phyloP scores from a whole-genome alignment of 1,140 invertebrate genomes.

The Pachypeltis micranthus region DNA sequence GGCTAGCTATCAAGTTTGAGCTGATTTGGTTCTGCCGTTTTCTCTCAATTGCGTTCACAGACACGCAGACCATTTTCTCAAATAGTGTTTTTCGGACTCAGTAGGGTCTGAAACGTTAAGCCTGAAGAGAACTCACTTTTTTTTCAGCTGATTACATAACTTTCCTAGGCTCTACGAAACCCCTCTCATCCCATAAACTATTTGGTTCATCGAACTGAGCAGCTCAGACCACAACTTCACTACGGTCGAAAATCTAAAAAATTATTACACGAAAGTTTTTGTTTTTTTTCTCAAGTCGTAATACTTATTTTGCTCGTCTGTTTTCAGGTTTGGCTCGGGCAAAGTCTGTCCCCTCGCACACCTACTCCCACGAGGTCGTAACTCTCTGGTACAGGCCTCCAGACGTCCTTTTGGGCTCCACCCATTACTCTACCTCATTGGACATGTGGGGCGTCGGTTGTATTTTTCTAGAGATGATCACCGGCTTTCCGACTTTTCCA shows the following conservation, averaged over 20 bases:
- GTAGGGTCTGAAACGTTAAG: no score
- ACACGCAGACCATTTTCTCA: no score
- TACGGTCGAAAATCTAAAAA: neutral
- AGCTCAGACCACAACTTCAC: no score
- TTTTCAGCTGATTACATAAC: no score
- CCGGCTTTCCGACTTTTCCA: conserved; percentile 89
- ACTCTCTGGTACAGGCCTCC: conserved; percentile 89
- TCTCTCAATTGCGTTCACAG: no score
- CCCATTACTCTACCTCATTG: conserved; percentile 85
- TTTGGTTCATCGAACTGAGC: no score
- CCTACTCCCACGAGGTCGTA: conserved; percentile 94
- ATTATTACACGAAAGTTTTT: neutral
- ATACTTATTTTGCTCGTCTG: neutral
- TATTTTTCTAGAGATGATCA: conserved; percentile 96
- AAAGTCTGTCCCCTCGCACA: conserved; percentile 92
- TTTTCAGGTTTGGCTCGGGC: conserved; percentile 68
- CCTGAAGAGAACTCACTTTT: no score
- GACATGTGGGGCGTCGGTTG: conserved; percentile 99
- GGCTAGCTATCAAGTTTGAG: no score
- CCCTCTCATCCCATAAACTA: no score
- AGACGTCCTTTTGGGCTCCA: conserved; percentile 91
- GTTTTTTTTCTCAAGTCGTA: neutral
- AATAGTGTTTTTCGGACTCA: no score
- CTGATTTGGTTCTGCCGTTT: no score
- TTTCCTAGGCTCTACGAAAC: no score